Conservation (phyloP, 1,140 invertebrate genomes). For the Meteorus sp. region DNA sequence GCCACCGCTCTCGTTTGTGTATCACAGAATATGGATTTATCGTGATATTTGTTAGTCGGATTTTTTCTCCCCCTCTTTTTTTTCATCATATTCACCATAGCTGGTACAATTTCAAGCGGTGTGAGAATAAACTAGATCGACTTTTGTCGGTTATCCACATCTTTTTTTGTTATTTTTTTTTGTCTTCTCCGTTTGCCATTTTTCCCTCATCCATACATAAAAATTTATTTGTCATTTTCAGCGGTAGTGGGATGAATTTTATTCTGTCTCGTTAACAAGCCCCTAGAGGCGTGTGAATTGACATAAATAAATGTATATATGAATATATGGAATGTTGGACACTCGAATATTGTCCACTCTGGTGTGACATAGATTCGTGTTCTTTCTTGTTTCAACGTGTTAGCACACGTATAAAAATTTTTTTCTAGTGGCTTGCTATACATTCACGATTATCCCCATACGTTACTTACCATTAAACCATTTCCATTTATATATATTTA, state of each 20-base stretch:
- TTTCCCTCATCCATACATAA: too few species aligned
- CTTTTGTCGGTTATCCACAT: constrained; percentile 22
- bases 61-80: constrained; percentile 12
- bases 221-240: constrained; percentile 6
- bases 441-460: too few species aligned
- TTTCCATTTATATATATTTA: too few species aligned
- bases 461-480: too few species aligned
- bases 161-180: constrained; percentile 25
- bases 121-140: constrained; percentile 19
- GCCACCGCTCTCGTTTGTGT: background rate
- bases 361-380: too few species aligned
- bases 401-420: too few species aligned
- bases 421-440: too few species aligned
- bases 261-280: constrained; percentile 11
- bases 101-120: background rate
- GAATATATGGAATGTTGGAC: constrained; percentile 6
- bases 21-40: constrained; percentile 16
- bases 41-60: constrained; percentile 24
- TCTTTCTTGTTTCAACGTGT: too few species aligned
- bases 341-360: constrained; percentile 5
- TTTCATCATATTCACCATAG: too few species aligned
- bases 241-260: too few species aligned
- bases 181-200: background rate
- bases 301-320: too few species aligned
- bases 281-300: constrained; percentile 6